Conservation (phyloP, 2,888 invertebrate genomes). For the Dromius quadrimaculatus region DNA sequence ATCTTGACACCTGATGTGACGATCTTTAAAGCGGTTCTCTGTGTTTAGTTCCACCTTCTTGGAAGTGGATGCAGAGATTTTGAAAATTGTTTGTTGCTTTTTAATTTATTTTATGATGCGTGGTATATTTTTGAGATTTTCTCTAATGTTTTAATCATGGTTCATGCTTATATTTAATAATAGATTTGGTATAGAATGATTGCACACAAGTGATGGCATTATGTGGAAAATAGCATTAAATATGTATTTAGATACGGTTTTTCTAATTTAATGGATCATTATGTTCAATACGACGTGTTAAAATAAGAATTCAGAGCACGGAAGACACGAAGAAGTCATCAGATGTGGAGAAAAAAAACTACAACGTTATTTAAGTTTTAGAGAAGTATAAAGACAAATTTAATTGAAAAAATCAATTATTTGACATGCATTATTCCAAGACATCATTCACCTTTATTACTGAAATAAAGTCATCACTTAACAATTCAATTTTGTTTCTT, state of each 20-base stretch:
- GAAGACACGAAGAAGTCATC: too few species aligned
- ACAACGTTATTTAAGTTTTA: too few species aligned
- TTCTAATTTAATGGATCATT: constrained; percentile 14
- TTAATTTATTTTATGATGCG: background rate
- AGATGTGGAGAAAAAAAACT: too few species aligned
- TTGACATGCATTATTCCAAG: too few species aligned
- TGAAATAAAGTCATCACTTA: too few species aligned
- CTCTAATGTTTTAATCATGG: background rate
- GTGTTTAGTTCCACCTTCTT: constrained; percentile 24
- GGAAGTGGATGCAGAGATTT: background rate
- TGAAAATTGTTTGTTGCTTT: background rate
- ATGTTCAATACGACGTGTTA: too few species aligned
- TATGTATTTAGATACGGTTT: background rate
- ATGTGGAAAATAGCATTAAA: constrained; percentile 1
- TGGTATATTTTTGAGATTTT: background rate
- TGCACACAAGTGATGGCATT: too few species aligned
- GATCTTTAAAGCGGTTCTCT: background rate
- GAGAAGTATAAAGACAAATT: too few species aligned
- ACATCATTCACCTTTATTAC: too few species aligned
- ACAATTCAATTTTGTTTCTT: background rate
- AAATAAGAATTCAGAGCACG: too few species aligned
- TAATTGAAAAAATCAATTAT: too few species aligned
- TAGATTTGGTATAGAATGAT: background rate
- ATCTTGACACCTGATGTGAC: constrained; percentile 26
- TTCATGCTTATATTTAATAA: constrained; percentile 20